Evolutionary conservation across 2,113 vertebrate species (phyloP).

Genomic region (Mesoclemmys tuberculata): DNA sequence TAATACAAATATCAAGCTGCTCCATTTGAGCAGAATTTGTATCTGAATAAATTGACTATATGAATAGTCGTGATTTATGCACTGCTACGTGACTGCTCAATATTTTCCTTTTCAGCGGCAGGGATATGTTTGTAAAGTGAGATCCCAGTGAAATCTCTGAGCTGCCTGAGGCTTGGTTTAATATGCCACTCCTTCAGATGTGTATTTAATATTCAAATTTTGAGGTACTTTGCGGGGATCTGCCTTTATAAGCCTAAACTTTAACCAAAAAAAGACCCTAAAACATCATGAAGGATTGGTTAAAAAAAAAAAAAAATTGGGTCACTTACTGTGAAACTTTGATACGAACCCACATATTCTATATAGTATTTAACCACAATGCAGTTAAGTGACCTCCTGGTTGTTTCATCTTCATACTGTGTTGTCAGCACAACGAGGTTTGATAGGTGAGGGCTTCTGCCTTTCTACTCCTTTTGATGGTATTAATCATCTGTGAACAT

Average conservation of each 20-base stretch:
- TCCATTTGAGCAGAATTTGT: neutral
- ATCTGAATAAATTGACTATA: rapidly evolving
- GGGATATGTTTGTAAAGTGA: neutral
- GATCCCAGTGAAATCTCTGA: slow-evolving; percentile 77
- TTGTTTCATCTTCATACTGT: slow-evolving; percentile 99
- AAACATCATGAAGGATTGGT: slow-evolving; percentile 98
- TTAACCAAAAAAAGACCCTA: neutral
- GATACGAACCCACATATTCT: slow-evolving; percentile 81
- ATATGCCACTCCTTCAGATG: slow-evolving; percentile 97
- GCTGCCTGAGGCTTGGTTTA: slow-evolving; percentile 97
- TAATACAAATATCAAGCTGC: slow-evolving; percentile 48
- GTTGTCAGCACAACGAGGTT: slow-evolving; percentile 77
- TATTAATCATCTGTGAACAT: neutral
- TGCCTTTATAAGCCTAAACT: neutral
- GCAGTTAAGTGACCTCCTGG: slow-evolving; percentile 97
- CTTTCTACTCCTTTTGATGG: slow-evolving; percentile 14
- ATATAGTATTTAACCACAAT: slow-evolving; percentile 82
- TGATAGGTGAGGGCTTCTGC: slow-evolving; percentile 13
- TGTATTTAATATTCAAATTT: slow-evolving; percentile 60
- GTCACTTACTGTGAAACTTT: slow-evolving; percentile 96
- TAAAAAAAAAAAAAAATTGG: slow-evolving; percentile 77
- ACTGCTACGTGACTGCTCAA: neutral
- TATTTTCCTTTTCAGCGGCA: neutral
- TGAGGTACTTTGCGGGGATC: slow-evolving; percentile 10
- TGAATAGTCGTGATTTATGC: neutral